phyloP scores from a whole-genome alignment of 2,888 invertebrate species.

The Frankliniella fusca region DNA sequence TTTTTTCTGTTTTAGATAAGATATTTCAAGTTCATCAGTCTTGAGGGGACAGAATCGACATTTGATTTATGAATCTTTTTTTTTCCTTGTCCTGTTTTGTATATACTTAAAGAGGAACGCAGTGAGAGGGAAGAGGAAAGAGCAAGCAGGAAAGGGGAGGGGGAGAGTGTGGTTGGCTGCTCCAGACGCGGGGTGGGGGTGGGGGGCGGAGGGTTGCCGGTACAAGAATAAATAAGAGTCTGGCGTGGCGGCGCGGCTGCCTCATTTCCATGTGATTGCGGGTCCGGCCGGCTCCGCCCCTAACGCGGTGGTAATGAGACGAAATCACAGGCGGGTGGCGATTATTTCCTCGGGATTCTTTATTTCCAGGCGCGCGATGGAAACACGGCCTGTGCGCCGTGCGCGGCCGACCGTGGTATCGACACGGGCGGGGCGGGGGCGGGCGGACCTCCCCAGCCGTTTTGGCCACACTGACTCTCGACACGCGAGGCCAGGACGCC shows the following conservation, averaged over 20 bases:
- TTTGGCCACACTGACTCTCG: constrained; percentile 5
- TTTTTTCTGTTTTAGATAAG: no score
- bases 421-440: background rate
- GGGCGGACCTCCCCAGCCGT: background rate
- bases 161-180: no score
- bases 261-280: no score
- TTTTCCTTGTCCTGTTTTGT: no score
- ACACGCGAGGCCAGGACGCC: background rate
- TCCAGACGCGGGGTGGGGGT: no score
- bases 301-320: background rate
- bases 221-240: no score
- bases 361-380: background rate
- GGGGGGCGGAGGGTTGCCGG: no score
- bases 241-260: no score
- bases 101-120: background rate
- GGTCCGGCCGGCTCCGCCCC: background rate
- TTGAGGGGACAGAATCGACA: no score
- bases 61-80: no score
- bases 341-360: background rate
- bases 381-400: background rate
- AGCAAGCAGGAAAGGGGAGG: background rate
- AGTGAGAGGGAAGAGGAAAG: background rate
- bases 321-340: background rate
- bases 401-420: background rate
- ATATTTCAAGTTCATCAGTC: no score